A percentile compares a stretch with the other conserved stretches of the same genome.
Evolutionary conservation across 2,888 invertebrate genomes (phyloP).

Genomic region (Priocnemis perturbator): DNA sequence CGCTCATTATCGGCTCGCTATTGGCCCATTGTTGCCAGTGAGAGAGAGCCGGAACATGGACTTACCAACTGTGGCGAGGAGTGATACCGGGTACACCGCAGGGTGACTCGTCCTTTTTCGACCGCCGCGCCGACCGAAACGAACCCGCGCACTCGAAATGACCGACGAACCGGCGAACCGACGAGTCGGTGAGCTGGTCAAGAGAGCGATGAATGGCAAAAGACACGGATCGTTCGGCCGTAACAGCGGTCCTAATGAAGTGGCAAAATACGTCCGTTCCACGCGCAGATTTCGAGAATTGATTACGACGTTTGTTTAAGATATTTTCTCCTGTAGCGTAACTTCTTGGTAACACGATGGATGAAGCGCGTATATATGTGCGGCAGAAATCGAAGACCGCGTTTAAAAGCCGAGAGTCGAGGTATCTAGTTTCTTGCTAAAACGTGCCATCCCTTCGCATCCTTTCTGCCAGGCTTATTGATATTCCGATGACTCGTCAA

Average conservation of each 20-base stretch:
- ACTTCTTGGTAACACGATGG: too few relatives aligned
- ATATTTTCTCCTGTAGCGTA: too few relatives aligned
- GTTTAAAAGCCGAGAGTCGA: too few relatives aligned
- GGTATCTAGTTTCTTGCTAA: too few relatives aligned
- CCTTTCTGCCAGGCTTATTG: conserved; percentile 34
- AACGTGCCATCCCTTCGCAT: too few relatives aligned
- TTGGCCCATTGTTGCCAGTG: conserved; percentile 72
- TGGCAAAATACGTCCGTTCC: too few relatives aligned
- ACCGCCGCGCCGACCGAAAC: conserved; percentile 10
- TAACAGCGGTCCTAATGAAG: too few relatives aligned
- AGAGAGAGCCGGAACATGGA: conserved; percentile 67
- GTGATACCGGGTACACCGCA: conserved; percentile 64
- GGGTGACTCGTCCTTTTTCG: conserved; percentile 63
- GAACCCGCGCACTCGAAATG: conserved; percentile 12
- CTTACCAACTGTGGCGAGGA: conserved; percentile 63
- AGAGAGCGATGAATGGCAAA: background rate
- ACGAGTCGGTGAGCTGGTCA: background rate
- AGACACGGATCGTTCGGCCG: background rate
- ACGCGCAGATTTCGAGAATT: too few relatives aligned
- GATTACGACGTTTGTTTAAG: too few relatives aligned
- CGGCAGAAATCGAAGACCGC: too few relatives aligned
- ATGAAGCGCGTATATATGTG: too few relatives aligned
- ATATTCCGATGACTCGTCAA: conserved; percentile 47
- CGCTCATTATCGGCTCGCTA: conserved; percentile 71
- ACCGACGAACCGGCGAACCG: conserved; percentile 6